phyloP scores from a whole-genome alignment of 2,797 vertebrate genomes.

The Notoglanidium macrostoma region DNA sequence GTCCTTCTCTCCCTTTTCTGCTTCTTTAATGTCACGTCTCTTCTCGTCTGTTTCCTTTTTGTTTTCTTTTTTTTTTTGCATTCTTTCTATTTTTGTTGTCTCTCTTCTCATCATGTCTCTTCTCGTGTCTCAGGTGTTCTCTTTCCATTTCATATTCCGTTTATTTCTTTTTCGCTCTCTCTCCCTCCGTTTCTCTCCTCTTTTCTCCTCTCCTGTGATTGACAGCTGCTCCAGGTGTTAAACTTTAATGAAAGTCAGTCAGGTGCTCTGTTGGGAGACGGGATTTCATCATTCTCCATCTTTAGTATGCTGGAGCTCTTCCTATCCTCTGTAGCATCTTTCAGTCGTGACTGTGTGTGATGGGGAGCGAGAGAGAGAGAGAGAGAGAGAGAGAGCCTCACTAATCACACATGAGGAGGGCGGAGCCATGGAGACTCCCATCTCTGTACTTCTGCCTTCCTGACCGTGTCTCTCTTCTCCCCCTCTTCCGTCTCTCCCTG shows the following conservation, averaged over 20 bases:
- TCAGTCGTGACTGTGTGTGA: constrained; percentile 37
- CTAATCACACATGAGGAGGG: constrained; percentile 51
- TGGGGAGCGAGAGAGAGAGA: constrained; percentile 18
- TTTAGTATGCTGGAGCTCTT: constrained; percentile 72
- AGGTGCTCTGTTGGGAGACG: constrained; percentile 69
- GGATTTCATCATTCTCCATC: constrained; percentile 75
- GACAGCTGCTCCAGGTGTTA: constrained; percentile 72
- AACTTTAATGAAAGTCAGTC: constrained; percentile 75
- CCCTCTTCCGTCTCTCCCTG: not conserved
- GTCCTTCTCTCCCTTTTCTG: not conserved
- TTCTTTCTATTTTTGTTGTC: not conserved
- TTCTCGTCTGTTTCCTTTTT: not conserved
- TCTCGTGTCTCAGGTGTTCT: not conserved
- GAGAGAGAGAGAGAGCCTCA: constrained; percentile 35
- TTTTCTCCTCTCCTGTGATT: constrained; percentile 62
- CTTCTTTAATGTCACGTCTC: not conserved
- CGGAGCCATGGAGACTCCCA: not conserved
- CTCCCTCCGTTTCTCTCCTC: not conserved
- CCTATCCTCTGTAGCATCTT: constrained; percentile 42
- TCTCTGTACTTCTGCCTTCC: not conserved
- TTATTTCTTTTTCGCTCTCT: not conserved
- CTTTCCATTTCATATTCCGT: not conserved
- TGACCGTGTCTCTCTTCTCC: not conserved
- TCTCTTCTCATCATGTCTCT: too few species aligned
- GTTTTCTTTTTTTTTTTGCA: not conserved